phyloP scores from a whole-genome alignment of 2,113 vertebrate species.

The Tursiops truncatus region DNA sequence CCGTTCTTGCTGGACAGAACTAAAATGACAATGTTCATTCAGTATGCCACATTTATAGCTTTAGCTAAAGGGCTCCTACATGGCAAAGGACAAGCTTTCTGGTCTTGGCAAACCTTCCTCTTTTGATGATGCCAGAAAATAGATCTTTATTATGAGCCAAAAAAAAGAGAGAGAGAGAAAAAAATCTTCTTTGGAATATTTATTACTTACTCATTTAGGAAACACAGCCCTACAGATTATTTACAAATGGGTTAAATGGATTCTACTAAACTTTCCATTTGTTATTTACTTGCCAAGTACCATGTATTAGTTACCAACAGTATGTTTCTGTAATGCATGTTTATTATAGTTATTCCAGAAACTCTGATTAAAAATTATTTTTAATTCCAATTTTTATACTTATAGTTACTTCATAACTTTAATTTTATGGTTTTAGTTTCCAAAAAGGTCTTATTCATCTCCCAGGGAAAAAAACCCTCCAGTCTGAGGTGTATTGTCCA shows the following conservation, averaged over 20 bases:
- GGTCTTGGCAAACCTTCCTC: conserved; percentile 1
- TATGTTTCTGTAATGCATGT: neutral
- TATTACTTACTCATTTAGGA: conserved; percentile 15
- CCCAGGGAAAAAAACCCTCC: neutral
- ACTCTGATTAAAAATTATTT: neutral
- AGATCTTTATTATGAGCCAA: conserved; percentile 31
- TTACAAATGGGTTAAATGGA: conserved; percentile 27
- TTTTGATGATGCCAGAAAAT: conserved; percentile 20
- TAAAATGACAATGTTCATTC: neutral
- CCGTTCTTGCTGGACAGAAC: neutral
- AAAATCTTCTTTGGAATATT: neutral
- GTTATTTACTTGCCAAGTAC: neutral
- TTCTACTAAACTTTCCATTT: conserved; percentile 37
- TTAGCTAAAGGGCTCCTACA: neutral
- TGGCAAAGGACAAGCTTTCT: neutral
- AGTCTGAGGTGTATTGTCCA: too few species aligned
- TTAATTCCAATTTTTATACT: conserved; percentile 19
- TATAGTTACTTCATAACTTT: conserved; percentile 49
- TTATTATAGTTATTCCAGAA: conserved; percentile 53
- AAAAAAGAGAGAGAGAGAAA: rapidly evolving
- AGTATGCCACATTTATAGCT: neutral
- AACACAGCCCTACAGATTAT: neutral
- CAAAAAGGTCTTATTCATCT: neutral
- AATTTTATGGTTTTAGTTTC: conserved; percentile 37
- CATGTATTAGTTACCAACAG: neutral